Evolutionary conservation across 2,113 vertebrate genomes (phyloP).

Genomic region (Chitala chitala): DNA sequence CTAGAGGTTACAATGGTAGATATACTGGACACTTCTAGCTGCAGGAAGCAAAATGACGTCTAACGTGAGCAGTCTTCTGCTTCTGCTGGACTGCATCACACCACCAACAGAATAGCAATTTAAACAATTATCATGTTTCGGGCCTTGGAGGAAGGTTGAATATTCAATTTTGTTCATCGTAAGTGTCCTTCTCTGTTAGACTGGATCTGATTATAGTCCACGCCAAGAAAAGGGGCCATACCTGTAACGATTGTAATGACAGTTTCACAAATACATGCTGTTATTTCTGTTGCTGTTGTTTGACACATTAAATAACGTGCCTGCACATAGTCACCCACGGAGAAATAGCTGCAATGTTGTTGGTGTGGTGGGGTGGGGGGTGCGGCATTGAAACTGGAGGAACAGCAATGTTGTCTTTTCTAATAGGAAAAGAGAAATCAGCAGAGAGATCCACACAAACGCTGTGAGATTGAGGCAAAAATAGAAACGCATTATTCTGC

Average conservation of each 20-base stretch:
- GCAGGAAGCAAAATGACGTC: not conserved
- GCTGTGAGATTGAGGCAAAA: slow-evolving; percentile 2
- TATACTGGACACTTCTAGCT: not conserved
- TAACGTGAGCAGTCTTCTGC: not conserved
- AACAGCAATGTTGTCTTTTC: not conserved
- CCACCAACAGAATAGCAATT: not conserved
- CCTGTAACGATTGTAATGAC: not conserved
- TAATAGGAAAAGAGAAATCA: not conserved
- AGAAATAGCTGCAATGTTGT: too few species aligned
- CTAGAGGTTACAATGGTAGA: not conserved
- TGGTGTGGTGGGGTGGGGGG: too few species aligned
- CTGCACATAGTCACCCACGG: too few species aligned
- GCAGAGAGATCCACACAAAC: not conserved
- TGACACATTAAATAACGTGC: too few species aligned
- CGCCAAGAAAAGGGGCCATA: not conserved
- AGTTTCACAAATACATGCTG: not conserved
- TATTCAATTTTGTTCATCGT: not conserved
- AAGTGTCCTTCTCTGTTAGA: not conserved
- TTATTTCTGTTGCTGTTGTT: not conserved
- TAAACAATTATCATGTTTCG: not conserved
- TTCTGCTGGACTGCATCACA: too few species aligned
- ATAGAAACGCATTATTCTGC: slow-evolving; percentile 15
- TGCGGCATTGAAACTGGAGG: not conserved
- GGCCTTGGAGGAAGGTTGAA: not conserved
- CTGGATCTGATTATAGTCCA: slow-evolving; percentile 11